phyloP scores from a whole-genome alignment of 2,797 vertebrate species.

The Scolopax rusticola region DNA sequence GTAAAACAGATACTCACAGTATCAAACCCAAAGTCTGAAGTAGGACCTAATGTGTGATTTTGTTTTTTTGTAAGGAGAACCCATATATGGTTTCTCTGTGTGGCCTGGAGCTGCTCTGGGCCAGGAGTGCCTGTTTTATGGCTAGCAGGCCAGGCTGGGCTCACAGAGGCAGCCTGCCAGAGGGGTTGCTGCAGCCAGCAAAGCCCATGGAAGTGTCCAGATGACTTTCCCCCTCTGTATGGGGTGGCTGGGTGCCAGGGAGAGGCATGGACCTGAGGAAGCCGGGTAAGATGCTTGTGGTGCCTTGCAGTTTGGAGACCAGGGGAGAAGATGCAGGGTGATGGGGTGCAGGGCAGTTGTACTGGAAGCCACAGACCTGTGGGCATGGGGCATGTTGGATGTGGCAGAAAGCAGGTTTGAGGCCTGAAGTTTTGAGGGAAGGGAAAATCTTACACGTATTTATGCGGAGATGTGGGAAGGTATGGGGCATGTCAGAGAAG shows the following conservation, averaged over 20 bases:
- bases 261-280: not conserved
- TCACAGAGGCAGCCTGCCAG: fast-evolving
- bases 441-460: not conserved
- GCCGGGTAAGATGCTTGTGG: fast-evolving
- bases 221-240: no score
- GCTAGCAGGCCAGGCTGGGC: not conserved
- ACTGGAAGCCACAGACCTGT: not conserved
- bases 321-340: not conserved
- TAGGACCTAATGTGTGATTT: not conserved
- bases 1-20: not conserved
- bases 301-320: not conserved
- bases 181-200: fast-evolving
- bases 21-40: not conserved
- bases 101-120: not conserved
- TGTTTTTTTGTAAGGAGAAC: not conserved
- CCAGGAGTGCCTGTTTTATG: fast-evolving
- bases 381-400: fast-evolving
- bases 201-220: not conserved
- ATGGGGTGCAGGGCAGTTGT: not conserved
- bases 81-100: fast-evolving
- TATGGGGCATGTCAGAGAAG: not conserved
- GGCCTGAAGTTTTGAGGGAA: not conserved
- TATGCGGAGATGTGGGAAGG: not conserved
- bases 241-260: not conserved
- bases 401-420: not conserved